Evolutionary conservation across 2,797 vertebrate species (phyloP), one percentile per base, ranked within the genome.

Genomic region (Morelia viridis): DNA sequence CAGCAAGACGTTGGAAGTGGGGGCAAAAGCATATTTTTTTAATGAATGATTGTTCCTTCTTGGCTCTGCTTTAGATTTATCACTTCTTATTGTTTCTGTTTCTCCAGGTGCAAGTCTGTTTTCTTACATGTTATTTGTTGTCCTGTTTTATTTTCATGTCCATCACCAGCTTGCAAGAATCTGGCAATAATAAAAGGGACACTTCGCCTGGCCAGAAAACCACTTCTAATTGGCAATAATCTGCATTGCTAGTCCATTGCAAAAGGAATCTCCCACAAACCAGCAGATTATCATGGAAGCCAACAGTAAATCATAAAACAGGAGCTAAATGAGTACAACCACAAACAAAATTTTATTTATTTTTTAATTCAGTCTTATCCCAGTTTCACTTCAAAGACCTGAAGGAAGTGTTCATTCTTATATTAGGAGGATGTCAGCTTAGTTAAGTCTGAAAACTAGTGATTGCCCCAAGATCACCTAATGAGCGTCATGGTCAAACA

Each of bases 81-180:
- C 91, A 5, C 84, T 94, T 96, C 95, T 61, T 96, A 88, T 83
- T 90, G 96, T 97, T 95, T 97, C 96, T 96, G 95, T 97, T 98
- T 97, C 97, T 97, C 97, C 97, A 98, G 97, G 97, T 98, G 97
- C 97, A 95, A 97, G 95, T 96, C 88, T 97, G 97, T 97, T 98
- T 98, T 97, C 97, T 96, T 97, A 97, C 96, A 97, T 97, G 97
- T 97, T 98, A 97, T 97, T 97, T 97, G 97, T 97, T 96, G 96
- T 96, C 96, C 97, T 96, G 96, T 97, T 97, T 97, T 97, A 97
- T 96, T 96, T 94, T 97, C 94, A 96, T 88, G 95, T 95, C 96
- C 95, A 93, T 96, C 94, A 76, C 92, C 91, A 1, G 87, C 94
- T 94, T 95, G 95, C 93, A 96, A 93, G 87, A 94, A 6, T 88